Evolutionary conservation across 2,797 vertebrate species (phyloP), one percentile per base, ranked within the genome.

Genomic region (Acanthurus leucopareius): DNA sequence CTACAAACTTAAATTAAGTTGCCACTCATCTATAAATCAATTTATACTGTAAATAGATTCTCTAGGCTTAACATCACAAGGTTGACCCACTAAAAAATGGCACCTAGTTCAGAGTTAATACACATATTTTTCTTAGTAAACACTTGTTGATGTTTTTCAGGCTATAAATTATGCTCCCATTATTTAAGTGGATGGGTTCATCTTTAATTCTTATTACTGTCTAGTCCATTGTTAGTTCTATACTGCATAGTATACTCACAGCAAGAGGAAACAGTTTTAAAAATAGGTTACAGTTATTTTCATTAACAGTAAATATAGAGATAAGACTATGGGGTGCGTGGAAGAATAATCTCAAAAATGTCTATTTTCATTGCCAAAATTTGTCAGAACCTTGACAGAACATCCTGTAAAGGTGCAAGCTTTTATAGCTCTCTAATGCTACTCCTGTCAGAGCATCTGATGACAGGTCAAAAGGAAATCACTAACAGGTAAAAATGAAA

Each of bases 211-310:
- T 19, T 42, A 42, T 35, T 54, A 19, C 70, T 67, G 13, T 54
- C 48, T 62, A 48, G 19, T 75, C 40, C 19, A 58, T 44, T 73
- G 66, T 75, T 73, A 65, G 44, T 53, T 79, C 19, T 48, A 61
- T 40, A 49, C 52, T 81, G 72, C 77, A 84, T 84, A 77, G 73
- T 49, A 49, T 49, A 66, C 19, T 85, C 65, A 53, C 72, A 76
- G 69, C n/a, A 1, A 63, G 15, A 64, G 22, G 48, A 77, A 70
- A 62, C 2, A 20, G 35, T 76, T 82, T 71, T 49, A 7, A 79
- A 77, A 87, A 76, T 56, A 68, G 11, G 44, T 62, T 53, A 40
- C 28, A 35, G 44, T 42, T 44, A 2, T 75, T 67, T 80, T 49
- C 11, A 28, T 77, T 79, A 60, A 73, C 16, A 71, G n/a, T 57